A percentile compares a stretch with the other conserved stretches of the same genome.
Conservation (phyloP, 2,797 vertebrate species). For the Amblyopsis hoosieri region DNA sequence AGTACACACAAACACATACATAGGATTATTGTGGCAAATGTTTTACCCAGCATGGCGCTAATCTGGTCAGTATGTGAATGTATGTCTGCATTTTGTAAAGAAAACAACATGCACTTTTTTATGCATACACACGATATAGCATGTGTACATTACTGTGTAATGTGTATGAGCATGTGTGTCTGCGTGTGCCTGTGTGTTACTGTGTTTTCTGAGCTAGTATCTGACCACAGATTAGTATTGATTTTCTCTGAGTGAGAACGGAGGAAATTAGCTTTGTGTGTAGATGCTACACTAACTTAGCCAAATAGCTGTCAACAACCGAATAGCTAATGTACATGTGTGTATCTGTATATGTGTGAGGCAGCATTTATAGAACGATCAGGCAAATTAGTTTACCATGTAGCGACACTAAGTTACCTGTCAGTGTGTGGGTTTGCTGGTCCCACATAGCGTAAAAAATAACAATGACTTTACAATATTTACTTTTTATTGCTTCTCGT, state of each 20-base stretch:
- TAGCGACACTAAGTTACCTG: conserved; percentile 8
- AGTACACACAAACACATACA: conserved; percentile 11
- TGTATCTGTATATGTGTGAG: conserved; percentile 12
- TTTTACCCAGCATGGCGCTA: conserved; percentile 36
- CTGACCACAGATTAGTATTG: conserved; percentile 38
- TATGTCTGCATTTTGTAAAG: conserved; percentile 20
- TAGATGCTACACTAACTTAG: conserved; percentile 9
- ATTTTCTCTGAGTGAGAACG: conserved; percentile 14
- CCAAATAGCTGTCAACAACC: conserved; percentile 39
- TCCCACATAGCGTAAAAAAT: too few relatives aligned
- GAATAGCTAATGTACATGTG: neutral
- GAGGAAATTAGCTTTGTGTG: conserved; percentile 23
- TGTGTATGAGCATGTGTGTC: neutral
- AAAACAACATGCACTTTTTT: too few relatives aligned
- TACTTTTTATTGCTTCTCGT: too few relatives aligned
- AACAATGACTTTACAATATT: too few relatives aligned
- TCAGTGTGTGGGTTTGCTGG: neutral
- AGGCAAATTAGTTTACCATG: conserved; percentile 27
- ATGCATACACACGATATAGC: neutral
- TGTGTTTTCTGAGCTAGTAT: conserved; percentile 1
- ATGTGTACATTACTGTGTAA: neutral
- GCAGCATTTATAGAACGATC: conserved; percentile 13
- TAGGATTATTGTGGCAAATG: conserved; percentile 30
- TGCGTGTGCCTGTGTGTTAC: neutral
- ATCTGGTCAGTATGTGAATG: conserved; percentile 34